These are phyloP conservation scores for Coreius guichenoti DNA, from an alignment of 2,797 vertebrate species.

Conservation along the genomic window DNA sequence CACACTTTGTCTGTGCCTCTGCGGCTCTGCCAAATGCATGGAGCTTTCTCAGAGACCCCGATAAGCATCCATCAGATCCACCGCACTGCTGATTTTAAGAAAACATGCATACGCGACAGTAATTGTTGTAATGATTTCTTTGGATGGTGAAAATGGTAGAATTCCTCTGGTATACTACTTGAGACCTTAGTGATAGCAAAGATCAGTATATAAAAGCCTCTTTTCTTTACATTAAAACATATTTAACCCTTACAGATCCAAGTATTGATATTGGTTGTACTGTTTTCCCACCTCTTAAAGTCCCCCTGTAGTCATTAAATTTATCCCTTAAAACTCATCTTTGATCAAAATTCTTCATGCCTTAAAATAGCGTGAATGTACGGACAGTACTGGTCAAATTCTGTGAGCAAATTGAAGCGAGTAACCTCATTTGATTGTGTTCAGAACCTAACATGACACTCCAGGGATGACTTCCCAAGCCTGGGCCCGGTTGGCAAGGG, in stretches of 20 bases:
- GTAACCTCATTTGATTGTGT: too few relatives aligned
- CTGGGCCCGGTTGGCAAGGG: too few relatives aligned
- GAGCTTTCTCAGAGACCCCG: slow-evolving; percentile 24
- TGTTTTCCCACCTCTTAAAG: background rate
- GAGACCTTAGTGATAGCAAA: background rate
- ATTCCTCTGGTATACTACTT: background rate
- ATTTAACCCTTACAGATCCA: background rate
- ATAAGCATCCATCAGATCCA: slow-evolving; percentile 26
- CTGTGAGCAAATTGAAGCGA: too few relatives aligned
- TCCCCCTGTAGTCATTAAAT: too few relatives aligned
- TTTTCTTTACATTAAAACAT: background rate
- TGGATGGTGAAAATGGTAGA: background rate
- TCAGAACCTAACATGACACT: too few relatives aligned
- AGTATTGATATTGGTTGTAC: background rate
- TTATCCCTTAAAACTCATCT: too few relatives aligned
- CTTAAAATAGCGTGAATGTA: too few relatives aligned
- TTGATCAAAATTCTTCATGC: too few relatives aligned
- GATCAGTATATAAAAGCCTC: background rate
- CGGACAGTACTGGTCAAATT: too few relatives aligned
- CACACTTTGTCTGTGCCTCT: slow-evolving; percentile 64
- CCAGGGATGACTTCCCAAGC: too few relatives aligned
- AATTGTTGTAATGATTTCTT: slow-evolving; percentile 20
- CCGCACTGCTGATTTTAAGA: slow-evolving; percentile 2
- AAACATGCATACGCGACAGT: background rate
- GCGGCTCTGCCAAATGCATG: slow-evolving; percentile 10